Evolutionary conservation across 2,113 vertebrate genomes (phyloP).

Genomic region (Odocoileus virginianus): DNA sequence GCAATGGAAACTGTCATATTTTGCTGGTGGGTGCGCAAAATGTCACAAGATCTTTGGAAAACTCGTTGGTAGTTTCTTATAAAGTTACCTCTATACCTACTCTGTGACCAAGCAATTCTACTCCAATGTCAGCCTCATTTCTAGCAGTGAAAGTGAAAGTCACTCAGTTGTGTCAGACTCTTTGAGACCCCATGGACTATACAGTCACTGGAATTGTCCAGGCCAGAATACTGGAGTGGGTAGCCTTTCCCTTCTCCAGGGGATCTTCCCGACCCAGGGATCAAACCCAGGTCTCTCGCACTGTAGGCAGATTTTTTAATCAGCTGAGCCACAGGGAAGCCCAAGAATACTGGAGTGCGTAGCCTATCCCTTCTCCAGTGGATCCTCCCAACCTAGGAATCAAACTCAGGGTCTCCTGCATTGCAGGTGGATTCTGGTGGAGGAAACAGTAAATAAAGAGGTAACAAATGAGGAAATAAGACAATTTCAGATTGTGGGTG

Average conservation of each 20-base stretch:
- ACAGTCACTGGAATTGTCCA: background rate
- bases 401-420: background rate
- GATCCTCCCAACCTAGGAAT: background rate
- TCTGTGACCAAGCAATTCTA: background rate
- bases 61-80: background rate
- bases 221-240: background rate
- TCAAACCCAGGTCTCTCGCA: background rate
- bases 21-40: background rate
- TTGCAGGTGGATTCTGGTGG: background rate
- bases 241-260: background rate
- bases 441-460: background rate
- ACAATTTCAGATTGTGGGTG: background rate
- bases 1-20: background rate
- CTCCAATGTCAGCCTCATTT: background rate
- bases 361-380: background rate
- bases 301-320: background rate
- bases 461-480: background rate
- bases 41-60: background rate
- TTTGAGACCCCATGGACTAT: background rate
- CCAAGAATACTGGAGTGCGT: background rate
- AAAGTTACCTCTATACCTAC: background rate
- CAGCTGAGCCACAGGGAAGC: background rate
- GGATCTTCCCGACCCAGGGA: background rate
- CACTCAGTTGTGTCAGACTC: accelerated
- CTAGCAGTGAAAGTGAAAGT: background rate